Evolutionary conservation across 1,140 invertebrate species (phyloP).

Genomic region (Drosophila arizonae): DNA sequence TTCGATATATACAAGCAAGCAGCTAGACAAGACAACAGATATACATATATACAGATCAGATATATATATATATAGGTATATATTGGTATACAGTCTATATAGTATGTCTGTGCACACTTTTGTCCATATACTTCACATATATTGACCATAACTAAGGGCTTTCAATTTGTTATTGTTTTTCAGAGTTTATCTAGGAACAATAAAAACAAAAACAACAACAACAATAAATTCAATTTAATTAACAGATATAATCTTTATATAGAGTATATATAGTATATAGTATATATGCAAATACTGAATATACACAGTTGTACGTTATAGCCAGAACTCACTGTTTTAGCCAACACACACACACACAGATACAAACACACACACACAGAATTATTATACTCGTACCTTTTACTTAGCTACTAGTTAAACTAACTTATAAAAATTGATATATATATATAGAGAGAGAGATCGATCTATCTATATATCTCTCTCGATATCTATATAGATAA

Average conservation of each 20-base stretch:
- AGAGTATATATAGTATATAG: constrained; percentile 19
- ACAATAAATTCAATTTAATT: constrained; percentile 46
- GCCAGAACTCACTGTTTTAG: constrained; percentile 37
- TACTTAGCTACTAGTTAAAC: constrained; percentile 67
- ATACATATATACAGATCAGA: constrained; percentile 9
- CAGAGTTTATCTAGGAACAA: constrained; percentile 72
- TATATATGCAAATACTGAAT: constrained; percentile 25
- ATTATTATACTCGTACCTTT: constrained; percentile 79
- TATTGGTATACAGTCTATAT: constrained; percentile 17
- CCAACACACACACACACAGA: constrained; percentile 18
- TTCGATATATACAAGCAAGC: constrained; percentile 19
- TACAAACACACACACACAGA: constrained; percentile 37
- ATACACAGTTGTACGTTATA: constrained; percentile 42
- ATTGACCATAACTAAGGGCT: constrained; percentile 55
- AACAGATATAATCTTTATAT: constrained; percentile 27
- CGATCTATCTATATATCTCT: neutral
- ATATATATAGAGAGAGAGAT: neutral
- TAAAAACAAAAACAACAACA: constrained; percentile 1
- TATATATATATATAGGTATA: constrained; percentile 20
- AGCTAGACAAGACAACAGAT: constrained; percentile 15
- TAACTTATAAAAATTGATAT: constrained; percentile 44
- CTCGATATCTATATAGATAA: constrained; percentile 3
- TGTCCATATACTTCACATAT: constrained; percentile 35
- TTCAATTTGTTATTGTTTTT: constrained; percentile 82
- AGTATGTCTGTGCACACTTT: constrained; percentile 23